Evolutionary conservation across 2,797 vertebrate genomes (phyloP).

Genomic region (Parauchenoglanis punctatus): DNA sequence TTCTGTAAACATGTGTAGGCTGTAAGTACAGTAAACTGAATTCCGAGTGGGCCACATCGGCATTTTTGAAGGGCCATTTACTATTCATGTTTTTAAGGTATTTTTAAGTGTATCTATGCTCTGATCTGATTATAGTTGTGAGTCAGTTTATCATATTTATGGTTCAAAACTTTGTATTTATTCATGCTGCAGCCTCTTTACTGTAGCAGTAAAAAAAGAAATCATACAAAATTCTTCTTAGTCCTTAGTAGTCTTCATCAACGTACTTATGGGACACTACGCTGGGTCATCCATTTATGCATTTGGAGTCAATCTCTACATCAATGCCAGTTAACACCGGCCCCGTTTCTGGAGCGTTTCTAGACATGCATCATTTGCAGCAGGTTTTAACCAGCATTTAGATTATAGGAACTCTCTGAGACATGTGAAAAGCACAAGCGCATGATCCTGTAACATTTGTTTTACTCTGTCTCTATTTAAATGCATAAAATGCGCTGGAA

Average conservation of each 20-base stretch:
- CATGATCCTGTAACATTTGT: neutral
- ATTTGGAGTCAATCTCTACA: neutral
- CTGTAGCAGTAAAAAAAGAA: neutral
- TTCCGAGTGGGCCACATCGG: neutral
- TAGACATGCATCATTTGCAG: neutral
- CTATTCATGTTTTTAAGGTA: neutral
- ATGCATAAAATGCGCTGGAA: neutral
- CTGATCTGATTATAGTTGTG: neutral
- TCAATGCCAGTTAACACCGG: neutral
- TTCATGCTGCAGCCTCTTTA: neutral
- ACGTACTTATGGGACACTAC: neutral
- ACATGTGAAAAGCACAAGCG: neutral
- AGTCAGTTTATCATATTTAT: conserved; percentile 1
- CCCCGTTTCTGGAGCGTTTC: neutral
- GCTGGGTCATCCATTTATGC: neutral
- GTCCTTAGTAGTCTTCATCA: neutral
- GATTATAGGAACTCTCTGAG: neutral
- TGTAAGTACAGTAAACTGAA: neutral
- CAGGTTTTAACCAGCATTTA: neutral
- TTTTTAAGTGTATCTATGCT: neutral
- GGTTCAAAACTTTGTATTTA: neutral
- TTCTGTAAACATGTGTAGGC: neutral
- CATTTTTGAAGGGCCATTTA: neutral
- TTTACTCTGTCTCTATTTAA: neutral
- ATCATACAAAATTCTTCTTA: neutral